Base-by-base conservation (phyloP, 2,113 vertebrate species). In the Corythoichthys haematopterus region DNA sequence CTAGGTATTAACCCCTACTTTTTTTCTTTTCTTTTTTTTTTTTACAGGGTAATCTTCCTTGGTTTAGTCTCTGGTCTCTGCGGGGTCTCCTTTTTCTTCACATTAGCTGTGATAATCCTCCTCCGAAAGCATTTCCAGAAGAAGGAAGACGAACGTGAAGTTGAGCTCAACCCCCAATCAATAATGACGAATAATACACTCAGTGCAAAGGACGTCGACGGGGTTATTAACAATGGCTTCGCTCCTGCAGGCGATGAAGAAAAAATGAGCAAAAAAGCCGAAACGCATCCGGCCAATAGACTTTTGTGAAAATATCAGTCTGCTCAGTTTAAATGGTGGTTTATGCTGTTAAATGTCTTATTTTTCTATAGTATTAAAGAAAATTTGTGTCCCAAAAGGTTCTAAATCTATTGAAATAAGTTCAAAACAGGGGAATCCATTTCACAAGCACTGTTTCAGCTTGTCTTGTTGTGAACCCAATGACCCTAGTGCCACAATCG, bases 41-140 rank as follows among this genome's bases (percentile, higher is more conserved):
- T 66, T 58, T 69, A 14, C 80, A 93, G 91, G 71, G 37, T 90
- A 1, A 83, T 91, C 63, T 92, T 91, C 75, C 72, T 92, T 69
- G 83, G 91, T 62, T 68, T 92, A 65, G 80, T 88, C 45, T 86
- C 87, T 2, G 78, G 85, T 69, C 82, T 92, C 43, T 88, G 82
- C 6, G 91, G 92, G 28, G 84, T 69, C 16, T 89, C 90, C 3
- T 88, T 88, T 69, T 78, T 91, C 78, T 92, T 92, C 62, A 55
- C 81, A 43, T 63, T 91, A 20, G 84, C 80, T 0, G 86, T 92
- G 69, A 88, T 93, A 64, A 1, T 92, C 70, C 74, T 91, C 38
- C 84, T 93, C 35, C 84, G 76, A 52, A 83, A 76, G 6, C 84
- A 91, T 63, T 88, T 80, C 66, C 40, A 10, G 2, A 82, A 78